Conservation (phyloP, 2,113 vertebrate genomes). For the Mus pahari region DNA sequence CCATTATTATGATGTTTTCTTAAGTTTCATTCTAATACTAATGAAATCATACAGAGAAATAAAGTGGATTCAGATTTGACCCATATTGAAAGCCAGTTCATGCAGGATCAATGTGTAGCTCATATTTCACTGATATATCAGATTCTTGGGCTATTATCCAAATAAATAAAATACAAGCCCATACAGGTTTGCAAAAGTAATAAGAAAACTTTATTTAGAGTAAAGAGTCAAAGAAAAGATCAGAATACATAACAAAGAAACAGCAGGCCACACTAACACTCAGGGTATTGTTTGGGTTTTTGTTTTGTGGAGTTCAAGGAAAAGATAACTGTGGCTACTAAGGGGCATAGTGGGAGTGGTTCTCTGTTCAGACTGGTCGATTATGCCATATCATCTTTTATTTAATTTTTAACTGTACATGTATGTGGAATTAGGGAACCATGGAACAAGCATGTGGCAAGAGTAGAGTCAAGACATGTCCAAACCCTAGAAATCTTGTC, state of each 20-base stretch:
- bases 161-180: neutral
- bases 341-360: neutral
- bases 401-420: too few relatives aligned
- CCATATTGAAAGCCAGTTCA: neutral
- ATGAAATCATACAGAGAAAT: neutral
- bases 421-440: too few relatives aligned
- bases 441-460: too few relatives aligned
- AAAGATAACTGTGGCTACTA: neutral
- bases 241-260: neutral
- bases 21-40: conserved; percentile 6
- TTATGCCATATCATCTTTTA: neutral
- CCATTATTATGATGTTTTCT: conserved; percentile 17
- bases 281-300: neutral
- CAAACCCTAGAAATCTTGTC: too few relatives aligned
- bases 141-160: neutral
- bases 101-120: neutral
- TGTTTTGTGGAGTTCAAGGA: neutral
- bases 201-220: neutral
- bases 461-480: too few relatives aligned
- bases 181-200: neutral
- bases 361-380: neutral
- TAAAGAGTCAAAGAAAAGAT: neutral
- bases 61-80: neutral
- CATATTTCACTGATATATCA: neutral
- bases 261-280: neutral